Evolutionary conservation across 2,113 vertebrate genomes (phyloP).

Genomic region (Pristiophorus japonicus): DNA sequence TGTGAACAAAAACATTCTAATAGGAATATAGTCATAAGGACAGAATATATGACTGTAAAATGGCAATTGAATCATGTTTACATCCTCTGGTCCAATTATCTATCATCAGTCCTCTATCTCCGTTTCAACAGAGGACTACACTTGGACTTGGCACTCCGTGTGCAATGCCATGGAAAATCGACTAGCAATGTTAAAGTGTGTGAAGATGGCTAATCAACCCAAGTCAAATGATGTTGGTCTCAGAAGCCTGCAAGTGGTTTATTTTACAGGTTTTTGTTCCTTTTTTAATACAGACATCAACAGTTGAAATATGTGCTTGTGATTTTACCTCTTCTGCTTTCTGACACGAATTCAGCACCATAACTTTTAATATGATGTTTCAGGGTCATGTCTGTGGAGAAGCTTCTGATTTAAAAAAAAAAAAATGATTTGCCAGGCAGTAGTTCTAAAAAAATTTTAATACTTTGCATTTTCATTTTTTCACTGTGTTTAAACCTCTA

Average conservation of each 20-base stretch:
- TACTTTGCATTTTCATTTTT: neutral
- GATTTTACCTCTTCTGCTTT: neutral
- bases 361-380: neutral
- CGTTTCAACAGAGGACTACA: neutral
- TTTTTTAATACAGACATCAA: neutral
- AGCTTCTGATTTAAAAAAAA: no score
- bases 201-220: neutral
- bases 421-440: neutral
- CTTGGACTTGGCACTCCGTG: no score
- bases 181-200: neutral
- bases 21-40: neutral
- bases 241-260: neutral
- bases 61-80: neutral
- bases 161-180: neutral
- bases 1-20: neutral
- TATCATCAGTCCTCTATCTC: neutral
- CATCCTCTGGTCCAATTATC: neutral
- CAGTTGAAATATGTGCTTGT: neutral
- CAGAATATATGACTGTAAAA: neutral
- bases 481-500: neutral
- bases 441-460: neutral
- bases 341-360: neutral
- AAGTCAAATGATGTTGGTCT: neutral
- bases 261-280: neutral
- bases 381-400: neutral